Conservation (phyloP, 1,140 invertebrate genomes). For the Sycophila sp. region DNA sequence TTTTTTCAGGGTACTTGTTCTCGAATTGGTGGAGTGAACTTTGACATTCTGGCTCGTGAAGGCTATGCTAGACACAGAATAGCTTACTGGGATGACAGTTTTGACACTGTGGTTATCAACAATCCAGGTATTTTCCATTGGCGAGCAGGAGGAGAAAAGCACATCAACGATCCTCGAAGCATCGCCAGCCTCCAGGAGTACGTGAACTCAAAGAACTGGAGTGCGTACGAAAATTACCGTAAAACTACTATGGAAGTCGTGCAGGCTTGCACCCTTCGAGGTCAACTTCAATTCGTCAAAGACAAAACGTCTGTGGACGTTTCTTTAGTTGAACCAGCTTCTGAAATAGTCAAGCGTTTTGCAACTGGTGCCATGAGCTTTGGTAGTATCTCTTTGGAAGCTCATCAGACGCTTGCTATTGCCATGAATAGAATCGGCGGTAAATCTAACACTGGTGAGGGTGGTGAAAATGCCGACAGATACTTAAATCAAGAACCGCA, state of each 20-base stretch:
- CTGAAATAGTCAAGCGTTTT: constrained; percentile 95
- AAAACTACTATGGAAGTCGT: constrained; percentile 90
- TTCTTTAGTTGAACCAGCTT: constrained; percentile 89
- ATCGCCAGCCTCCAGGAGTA: constrained; percentile 96
- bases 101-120: constrained; percentile 84
- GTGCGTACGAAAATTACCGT: constrained; percentile 88
- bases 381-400: constrained; percentile 92
- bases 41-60: constrained; percentile 91
- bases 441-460: constrained; percentile 98
- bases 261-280: constrained; percentile 88
- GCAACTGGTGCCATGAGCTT: constrained; percentile 88
- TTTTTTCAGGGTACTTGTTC: constrained; percentile 84
- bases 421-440: constrained; percentile 97
- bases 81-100: constrained; percentile 76
- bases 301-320: constrained; percentile 82
- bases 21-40: constrained; percentile 91
- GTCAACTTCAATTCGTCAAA: constrained; percentile 88
- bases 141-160: constrained; percentile 96
- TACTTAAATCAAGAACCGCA: constrained; percentile 78
- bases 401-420: constrained; percentile 92
- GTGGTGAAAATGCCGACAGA: constrained; percentile 85
- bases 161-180: constrained; percentile 95
- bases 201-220: constrained; percentile 80
- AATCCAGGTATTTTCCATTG: constrained; percentile 97
- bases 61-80: constrained; percentile 84